A percentile compares a stretch with the other conserved stretches of the same genome.
These are phyloP conservation scores for Micrasema longulum DNA, from an alignment of 1,140 invertebrate species.

Conservation along the genomic window DNA sequence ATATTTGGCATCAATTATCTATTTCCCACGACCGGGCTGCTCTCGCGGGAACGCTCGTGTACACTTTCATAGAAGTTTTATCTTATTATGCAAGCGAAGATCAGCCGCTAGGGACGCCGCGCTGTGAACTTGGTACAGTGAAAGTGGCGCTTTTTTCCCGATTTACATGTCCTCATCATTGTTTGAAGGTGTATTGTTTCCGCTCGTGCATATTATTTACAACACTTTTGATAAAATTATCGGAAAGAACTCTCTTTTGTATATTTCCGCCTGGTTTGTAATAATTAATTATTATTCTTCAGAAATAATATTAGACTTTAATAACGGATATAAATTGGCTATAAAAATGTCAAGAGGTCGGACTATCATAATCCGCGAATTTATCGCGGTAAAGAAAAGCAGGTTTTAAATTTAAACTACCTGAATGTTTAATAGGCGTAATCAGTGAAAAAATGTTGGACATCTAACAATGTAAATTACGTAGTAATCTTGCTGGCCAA, in stretches of 20 bases:
- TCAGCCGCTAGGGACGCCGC: neutral
- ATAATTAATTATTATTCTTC: too few species aligned
- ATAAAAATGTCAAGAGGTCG: neutral
- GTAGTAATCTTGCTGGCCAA: too few species aligned
- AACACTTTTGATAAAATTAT: slow-evolving; percentile 11
- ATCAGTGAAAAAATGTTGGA: too few species aligned
- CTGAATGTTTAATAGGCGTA: too few species aligned
- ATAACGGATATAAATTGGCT: neutral
- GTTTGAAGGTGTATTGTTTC: slow-evolving; percentile 27
- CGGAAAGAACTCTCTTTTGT: neutral
- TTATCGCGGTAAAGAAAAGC: too few species aligned
- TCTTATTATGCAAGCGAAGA: slow-evolving; percentile 17
- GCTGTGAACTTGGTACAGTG: slow-evolving; percentile 10
- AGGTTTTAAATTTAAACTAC: too few species aligned
- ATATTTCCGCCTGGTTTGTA: neutral
- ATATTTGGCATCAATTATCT: neutral
- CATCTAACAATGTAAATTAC: too few species aligned
- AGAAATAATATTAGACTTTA: too few species aligned
- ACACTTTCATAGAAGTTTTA: neutral
- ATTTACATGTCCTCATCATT: slow-evolving; percentile 17
- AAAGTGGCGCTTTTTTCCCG: slow-evolving; percentile 14
- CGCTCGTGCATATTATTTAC: slow-evolving; percentile 15
- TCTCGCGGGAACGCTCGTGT: neutral
- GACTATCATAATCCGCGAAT: neutral
- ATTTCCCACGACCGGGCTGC: slow-evolving; percentile 8